These are phyloP conservation scores for Cantharis lateralis DNA, from an alignment of 2,888 invertebrate genomes.

Conservation along the genomic window DNA sequence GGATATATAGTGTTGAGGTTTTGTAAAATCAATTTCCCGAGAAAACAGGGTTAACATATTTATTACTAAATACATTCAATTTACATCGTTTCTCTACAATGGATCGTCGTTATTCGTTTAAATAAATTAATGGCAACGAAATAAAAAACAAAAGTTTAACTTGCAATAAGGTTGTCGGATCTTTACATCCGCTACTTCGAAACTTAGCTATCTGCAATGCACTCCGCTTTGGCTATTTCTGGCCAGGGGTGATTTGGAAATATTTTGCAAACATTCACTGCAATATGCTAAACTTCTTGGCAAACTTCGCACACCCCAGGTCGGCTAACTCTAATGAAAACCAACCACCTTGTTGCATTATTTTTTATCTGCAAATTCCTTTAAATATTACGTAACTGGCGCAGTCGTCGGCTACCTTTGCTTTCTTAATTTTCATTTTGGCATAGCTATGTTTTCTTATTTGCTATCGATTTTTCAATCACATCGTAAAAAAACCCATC, in stretches of 20 bases:
- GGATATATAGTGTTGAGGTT: conserved; percentile 26
- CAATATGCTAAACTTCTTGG: neutral
- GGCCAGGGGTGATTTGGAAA: neutral
- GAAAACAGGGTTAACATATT: conserved; percentile 20
- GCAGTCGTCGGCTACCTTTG: too few species aligned
- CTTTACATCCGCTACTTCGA: neutral
- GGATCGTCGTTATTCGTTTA: neutral
- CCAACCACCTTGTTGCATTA: neutral
- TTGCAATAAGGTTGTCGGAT: neutral
- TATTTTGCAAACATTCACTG: neutral
- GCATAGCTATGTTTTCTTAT: neutral
- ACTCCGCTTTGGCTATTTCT: neutral
- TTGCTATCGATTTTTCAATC: neutral
- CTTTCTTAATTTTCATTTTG: neutral
- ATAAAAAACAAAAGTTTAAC: neutral
- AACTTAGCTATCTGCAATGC: neutral
- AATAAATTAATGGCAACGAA: neutral
- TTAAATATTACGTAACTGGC: neutral
- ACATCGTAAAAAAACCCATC: neutral
- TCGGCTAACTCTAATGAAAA: neutral
- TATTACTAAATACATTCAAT: conserved; percentile 5
- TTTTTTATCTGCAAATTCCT: neutral
- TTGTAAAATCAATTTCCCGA: conserved; percentile 23
- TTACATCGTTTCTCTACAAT: neutral
- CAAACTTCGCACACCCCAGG: neutral